These are phyloP conservation scores for Apodemia mormo DNA, from an alignment of 2,888 invertebrate species.

Conservation along the genomic window DNA sequence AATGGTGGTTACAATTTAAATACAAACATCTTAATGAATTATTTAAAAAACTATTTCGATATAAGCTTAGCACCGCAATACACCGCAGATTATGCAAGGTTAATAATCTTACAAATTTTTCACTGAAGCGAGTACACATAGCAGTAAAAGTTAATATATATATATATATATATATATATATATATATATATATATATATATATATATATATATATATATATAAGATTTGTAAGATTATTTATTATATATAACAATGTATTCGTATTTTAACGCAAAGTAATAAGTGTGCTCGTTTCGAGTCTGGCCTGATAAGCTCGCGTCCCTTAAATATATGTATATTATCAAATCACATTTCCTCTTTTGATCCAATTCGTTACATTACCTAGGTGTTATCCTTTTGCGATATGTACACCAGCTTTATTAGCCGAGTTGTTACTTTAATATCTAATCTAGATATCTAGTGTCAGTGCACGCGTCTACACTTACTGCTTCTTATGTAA, in stretches of 20 bases:
- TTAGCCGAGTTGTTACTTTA: not conserved
- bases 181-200: too few species aligned
- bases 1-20: not conserved
- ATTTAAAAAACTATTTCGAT: conserved; percentile 55
- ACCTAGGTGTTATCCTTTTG: conserved; percentile 38
- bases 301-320: conserved; percentile 8
- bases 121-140: not conserved
- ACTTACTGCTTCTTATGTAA: not conserved
- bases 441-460: conserved; percentile 1
- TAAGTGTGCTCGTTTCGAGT: not conserved
- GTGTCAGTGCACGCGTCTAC: not conserved
- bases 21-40: conserved; percentile 25
- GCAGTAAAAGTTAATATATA: not conserved
- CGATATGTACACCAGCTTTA: conserved; percentile 50
- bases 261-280: not conserved
- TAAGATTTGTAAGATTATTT: too few species aligned
- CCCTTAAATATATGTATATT: conserved; percentile 8
- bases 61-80: conserved; percentile 59
- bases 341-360: conserved; percentile 4
- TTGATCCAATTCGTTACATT: conserved; percentile 24
- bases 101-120: not conserved
- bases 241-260: too few species aligned
- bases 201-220: too few species aligned
- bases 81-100: conserved; percentile 19
- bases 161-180: not conserved